phyloP scores from a whole-genome alignment of 2,797 vertebrate species.

The Hippocampus kuda region DNA sequence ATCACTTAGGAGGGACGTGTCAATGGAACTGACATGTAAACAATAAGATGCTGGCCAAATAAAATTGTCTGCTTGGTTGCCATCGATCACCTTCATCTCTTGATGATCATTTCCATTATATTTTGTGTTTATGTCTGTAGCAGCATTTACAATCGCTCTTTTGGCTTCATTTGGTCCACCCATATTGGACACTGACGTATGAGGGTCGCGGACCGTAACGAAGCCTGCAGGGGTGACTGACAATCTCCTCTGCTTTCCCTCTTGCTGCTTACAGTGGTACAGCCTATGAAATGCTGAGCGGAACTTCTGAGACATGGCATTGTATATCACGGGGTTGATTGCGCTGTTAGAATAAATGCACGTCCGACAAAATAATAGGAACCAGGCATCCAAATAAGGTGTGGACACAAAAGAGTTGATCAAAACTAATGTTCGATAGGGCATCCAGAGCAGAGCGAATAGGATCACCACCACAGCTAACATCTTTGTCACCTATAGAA shows the following conservation, averaged over 20 bases:
- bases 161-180: constrained; percentile 34
- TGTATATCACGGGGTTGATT: constrained; percentile 76
- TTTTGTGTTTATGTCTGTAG: constrained; percentile 7
- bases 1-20: neutral
- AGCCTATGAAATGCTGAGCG: constrained; percentile 65
- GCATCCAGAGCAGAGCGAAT: constrained; percentile 75
- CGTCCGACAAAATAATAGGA: constrained; percentile 70
- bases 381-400: constrained; percentile 72
- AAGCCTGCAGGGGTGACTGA: constrained; percentile 43
- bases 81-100: constrained; percentile 14
- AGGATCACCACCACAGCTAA: constrained; percentile 70
- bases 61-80: constrained; percentile 7
- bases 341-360: constrained; percentile 77
- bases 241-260: constrained; percentile 39
- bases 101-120: constrained; percentile 22
- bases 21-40: neutral
- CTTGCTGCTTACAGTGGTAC: constrained; percentile 61
- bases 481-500: constrained; percentile 72
- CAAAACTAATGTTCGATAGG: constrained; percentile 70
- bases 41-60: neutral
- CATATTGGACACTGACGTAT: constrained; percentile 15
- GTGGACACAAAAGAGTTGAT: constrained; percentile 72
- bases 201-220: constrained; percentile 43
- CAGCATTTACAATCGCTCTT: constrained; percentile 2
- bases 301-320: constrained; percentile 78